phyloP scores from a whole-genome alignment of 2,113 vertebrate species.

The Vulpes lagopus region DNA sequence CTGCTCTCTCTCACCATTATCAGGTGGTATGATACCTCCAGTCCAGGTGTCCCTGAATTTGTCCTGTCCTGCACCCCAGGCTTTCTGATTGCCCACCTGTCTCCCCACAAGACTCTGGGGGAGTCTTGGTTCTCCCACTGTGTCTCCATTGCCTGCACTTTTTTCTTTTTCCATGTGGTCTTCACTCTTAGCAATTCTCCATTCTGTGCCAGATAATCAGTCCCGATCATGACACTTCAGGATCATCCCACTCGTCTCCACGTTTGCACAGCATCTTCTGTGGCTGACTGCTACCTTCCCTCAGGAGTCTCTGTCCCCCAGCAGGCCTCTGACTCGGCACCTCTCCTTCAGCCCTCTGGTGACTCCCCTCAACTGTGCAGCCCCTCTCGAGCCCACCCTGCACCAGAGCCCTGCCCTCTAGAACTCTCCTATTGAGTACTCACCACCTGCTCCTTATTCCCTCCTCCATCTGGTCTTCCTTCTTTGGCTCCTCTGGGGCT shows the following conservation, averaged over 20 bases:
- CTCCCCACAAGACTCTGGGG: background rate
- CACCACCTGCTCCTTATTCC: background rate
- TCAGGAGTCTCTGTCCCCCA: background rate
- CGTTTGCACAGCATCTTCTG: accelerated
- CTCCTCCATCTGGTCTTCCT: too few species aligned
- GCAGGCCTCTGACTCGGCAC: too few species aligned
- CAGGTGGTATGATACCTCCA: accelerated
- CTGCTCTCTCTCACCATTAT: background rate
- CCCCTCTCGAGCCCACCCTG: background rate
- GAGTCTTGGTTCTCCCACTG: background rate
- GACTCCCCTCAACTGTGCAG: too few species aligned
- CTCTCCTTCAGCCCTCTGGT: background rate
- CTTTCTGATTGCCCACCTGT: background rate
- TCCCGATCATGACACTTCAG: too few species aligned
- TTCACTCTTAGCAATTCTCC: background rate
- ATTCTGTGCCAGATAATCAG: background rate
- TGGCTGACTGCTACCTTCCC: background rate
- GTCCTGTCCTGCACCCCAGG: background rate
- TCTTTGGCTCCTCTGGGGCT: background rate
- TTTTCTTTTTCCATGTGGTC: background rate
- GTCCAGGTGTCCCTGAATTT: background rate
- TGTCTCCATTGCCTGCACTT: too few species aligned
- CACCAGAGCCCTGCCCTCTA: background rate
- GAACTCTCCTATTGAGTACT: accelerated
- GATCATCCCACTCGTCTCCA: accelerated